Evolutionary conservation across 2,797 vertebrate species (phyloP).

Genomic region (Acanthurus tractus): DNA sequence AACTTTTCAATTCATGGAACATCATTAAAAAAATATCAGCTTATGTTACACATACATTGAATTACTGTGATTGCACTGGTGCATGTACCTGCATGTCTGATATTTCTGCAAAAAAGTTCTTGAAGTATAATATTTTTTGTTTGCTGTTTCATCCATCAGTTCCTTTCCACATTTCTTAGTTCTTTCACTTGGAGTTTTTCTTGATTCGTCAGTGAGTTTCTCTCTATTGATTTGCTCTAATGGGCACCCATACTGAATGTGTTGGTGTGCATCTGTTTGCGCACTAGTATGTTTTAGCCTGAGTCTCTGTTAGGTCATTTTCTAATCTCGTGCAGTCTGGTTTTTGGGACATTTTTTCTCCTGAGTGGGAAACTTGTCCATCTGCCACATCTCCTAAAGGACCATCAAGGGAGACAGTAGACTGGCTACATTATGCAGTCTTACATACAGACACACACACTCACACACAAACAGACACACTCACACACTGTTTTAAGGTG

Average conservation of each 20-base stretch:
- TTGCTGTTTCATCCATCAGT: neutral
- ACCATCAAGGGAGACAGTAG: constrained; percentile 35
- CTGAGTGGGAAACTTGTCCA: constrained; percentile 79
- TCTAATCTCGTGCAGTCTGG: constrained; percentile 66
- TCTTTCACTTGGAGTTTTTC: neutral
- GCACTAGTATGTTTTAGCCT: constrained; percentile 63
- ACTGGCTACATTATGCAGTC: constrained; percentile 22
- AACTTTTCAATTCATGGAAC: constrained; percentile 5
- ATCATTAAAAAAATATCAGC: constrained; percentile 3
- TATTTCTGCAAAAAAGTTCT: too few relatives aligned
- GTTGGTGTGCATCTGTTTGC: constrained; percentile 9
- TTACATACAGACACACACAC: constrained; percentile 8
- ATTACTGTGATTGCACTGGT: neutral
- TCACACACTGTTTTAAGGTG: constrained; percentile 73
- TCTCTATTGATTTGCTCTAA: neutral
- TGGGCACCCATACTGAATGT: neutral
- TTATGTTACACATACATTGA: neutral
- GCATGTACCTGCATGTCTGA: constrained; percentile 7
- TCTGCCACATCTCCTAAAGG: constrained; percentile 84
- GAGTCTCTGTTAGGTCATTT: constrained; percentile 73
- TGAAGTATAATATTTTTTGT: neutral
- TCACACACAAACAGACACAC: constrained; percentile 16
- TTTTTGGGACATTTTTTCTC: constrained; percentile 81
- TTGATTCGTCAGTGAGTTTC: neutral
- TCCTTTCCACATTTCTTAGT: neutral